A percentile compares a stretch with the other conserved stretches of the same genome.
These are phyloP conservation scores for Akabosia matsudoensis DNA, from an alignment of 1,140 invertebrate genomes.

Conservation along the genomic window DNA sequence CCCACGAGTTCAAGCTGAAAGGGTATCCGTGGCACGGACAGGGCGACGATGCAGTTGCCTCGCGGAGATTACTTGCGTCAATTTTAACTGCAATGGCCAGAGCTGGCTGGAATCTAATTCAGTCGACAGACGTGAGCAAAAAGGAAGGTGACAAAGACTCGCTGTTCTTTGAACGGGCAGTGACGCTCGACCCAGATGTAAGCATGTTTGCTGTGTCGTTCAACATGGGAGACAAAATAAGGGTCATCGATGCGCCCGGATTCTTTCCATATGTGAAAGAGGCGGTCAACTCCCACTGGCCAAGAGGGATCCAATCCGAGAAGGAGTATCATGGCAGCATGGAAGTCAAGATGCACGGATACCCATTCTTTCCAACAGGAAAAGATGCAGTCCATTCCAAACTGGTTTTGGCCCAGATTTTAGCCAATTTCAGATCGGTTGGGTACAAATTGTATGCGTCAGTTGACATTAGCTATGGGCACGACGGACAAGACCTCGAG, in stretches of 20 bases:
- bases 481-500: slow-evolving; percentile 25
- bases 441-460: slow-evolving; percentile 41
- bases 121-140: slow-evolving; percentile 33
- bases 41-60: slow-evolving; percentile 16
- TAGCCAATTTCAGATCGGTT: slow-evolving; percentile 25
- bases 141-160: slow-evolving; percentile 35
- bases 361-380: slow-evolving; percentile 34
- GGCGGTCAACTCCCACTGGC: slow-evolving; percentile 27
- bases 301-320: slow-evolving; percentile 34
- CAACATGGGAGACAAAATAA: slow-evolving; percentile 33
- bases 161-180: slow-evolving; percentile 34
- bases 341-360: slow-evolving; percentile 35
- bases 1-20: slow-evolving; percentile 31
- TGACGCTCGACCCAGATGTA: slow-evolving; percentile 34
- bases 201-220: slow-evolving; percentile 37
- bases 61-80: slow-evolving; percentile 7
- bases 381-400: slow-evolving; percentile 18
- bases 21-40: slow-evolving; percentile 36
- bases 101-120: slow-evolving; percentile 32
- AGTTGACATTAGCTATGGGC: slow-evolving; percentile 21
- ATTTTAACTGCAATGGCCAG: slow-evolving; percentile 27
- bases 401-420: slow-evolving; percentile 28
- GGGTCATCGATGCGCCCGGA: slow-evolving; percentile 30
- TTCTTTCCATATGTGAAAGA: slow-evolving; percentile 31
- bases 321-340: slow-evolving; percentile 28